phyloP scores from a whole-genome alignment of 2,113 vertebrate genomes.

The Pelodiscus sinensis region DNA sequence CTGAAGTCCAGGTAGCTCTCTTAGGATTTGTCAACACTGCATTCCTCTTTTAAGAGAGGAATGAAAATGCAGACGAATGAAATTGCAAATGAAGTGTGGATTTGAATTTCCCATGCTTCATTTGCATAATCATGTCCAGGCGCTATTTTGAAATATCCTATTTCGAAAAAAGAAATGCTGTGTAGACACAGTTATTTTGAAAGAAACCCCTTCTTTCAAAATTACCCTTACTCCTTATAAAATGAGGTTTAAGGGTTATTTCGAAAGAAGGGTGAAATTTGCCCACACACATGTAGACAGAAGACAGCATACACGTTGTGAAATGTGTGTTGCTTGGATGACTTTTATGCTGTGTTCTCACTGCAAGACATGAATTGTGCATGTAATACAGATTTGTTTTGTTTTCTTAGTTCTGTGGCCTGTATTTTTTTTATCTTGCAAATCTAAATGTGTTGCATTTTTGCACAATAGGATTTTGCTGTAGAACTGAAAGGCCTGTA shows the following conservation, averaged over 20 bases:
- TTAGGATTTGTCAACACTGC: too few relatives aligned
- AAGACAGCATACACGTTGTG: not conserved
- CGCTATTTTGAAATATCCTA: too few relatives aligned
- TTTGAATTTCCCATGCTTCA: too few relatives aligned
- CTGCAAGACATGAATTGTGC: not conserved
- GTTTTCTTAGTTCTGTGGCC: not conserved
- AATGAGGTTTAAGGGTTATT: too few relatives aligned
- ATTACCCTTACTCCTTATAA: too few relatives aligned
- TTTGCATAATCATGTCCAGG: too few relatives aligned
- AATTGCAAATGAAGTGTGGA: too few relatives aligned
- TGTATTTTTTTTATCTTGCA: not conserved
- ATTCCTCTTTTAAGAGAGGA: too few relatives aligned
- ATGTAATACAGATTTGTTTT: not conserved
- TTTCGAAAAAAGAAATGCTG: too few relatives aligned
- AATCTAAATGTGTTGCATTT: rapidly evolving
- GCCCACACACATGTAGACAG: not conserved
- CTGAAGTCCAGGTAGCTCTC: rapidly evolving
- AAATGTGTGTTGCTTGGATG: not conserved
- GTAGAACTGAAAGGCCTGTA: rapidly evolving
- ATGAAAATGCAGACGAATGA: too few relatives aligned
- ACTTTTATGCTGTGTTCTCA: not conserved
- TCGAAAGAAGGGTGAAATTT: not conserved
- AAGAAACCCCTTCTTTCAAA: too few relatives aligned
- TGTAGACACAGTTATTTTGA: too few relatives aligned
- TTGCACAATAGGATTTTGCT: not conserved